Conservation (phyloP, 1,140 invertebrate species). For the Amyelois transitella region DNA sequence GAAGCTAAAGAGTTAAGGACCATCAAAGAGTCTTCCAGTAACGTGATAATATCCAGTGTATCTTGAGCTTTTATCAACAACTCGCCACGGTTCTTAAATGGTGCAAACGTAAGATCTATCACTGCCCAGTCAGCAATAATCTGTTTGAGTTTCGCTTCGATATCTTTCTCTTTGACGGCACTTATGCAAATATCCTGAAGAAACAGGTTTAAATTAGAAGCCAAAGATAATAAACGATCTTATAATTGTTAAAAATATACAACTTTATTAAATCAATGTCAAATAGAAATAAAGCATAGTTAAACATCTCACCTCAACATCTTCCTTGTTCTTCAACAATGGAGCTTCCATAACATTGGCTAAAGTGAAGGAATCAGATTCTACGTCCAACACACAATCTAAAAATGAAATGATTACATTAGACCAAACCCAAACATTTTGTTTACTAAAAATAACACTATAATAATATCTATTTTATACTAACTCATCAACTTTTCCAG, state of each 20-base stretch:
- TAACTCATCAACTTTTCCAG: conserved; percentile 79
- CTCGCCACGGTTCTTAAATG: conserved; percentile 91
- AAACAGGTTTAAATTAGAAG: background rate
- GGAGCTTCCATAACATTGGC: conserved; percentile 90
- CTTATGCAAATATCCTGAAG: conserved; percentile 90
- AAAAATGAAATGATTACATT: conserved; percentile 11
- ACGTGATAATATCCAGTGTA: conserved; percentile 85
- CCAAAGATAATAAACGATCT: background rate
- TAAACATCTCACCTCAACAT: conserved; percentile 82
- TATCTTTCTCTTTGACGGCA: conserved; percentile 92
- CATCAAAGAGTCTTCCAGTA: conserved; percentile 92
- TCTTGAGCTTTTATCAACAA: conserved; percentile 86
- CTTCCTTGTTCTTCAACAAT: conserved; percentile 87
- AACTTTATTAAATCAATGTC: background rate
- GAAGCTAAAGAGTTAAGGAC: conserved; percentile 88
- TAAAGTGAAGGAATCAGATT: conserved; percentile 86
- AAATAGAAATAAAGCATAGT: background rate
- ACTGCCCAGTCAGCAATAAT: conserved; percentile 87
- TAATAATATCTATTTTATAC: background rate
- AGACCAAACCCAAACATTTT: background rate
- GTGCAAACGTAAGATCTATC: conserved; percentile 84
- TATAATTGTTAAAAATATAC: background rate
- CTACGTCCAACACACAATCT: conserved; percentile 84
- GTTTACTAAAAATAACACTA: background rate
- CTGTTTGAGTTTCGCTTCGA: conserved; percentile 91